Conservation (phyloP, 2,888 invertebrate species). For the Punctoribates punctum region DNA sequence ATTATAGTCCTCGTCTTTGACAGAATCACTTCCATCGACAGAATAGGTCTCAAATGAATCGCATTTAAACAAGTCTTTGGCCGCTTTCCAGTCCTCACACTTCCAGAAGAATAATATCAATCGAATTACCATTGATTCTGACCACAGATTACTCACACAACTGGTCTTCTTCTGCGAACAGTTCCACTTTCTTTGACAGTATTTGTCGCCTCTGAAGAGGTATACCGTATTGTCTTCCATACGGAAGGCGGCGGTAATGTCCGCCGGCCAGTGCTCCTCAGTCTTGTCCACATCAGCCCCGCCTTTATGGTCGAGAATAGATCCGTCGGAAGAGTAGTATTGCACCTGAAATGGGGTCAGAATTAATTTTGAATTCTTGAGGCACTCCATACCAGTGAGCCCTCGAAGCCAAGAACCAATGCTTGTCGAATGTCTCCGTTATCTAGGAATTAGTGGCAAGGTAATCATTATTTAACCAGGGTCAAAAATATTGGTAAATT, state of each 20-base stretch:
- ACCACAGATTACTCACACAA: conserved; percentile 1
- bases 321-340: background rate
- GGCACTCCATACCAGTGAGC: background rate
- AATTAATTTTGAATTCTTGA: background rate
- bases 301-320: background rate
- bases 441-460: background rate
- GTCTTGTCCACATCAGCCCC: background rate
- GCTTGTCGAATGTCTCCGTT: conserved; percentile 19
- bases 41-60: background rate
- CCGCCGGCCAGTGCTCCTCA: background rate
- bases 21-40: background rate
- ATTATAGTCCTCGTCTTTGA: background rate
- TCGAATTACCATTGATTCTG: background rate
- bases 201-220: background rate
- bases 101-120: background rate
- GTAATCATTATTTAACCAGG: background rate
- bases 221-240: conserved; percentile 28
- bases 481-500: background rate
- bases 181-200: background rate
- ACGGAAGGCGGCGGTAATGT: conserved; percentile 11
- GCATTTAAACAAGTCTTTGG: conserved; percentile 4
- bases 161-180: background rate
- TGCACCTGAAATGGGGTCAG: background rate
- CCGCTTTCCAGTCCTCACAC: conserved; percentile 21
- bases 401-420: conserved; percentile 9